A percentile compares a stretch with the other conserved stretches of the same genome.
These are phyloP conservation scores for Ceraclea dissimilis DNA, from an alignment of 2,888 invertebrate genomes.

Conservation along the genomic window DNA sequence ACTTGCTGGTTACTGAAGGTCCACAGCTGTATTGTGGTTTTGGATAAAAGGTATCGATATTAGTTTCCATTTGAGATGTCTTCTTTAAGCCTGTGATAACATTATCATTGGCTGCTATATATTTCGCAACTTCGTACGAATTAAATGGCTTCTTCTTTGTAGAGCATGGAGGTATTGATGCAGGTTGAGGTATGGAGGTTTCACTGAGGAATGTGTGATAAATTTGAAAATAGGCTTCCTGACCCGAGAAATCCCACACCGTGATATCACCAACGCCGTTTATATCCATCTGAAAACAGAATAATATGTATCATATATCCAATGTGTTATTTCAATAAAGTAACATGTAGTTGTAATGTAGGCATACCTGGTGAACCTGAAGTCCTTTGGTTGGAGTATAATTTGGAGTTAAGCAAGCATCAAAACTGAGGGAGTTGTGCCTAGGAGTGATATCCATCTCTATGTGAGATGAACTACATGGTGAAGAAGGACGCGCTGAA, in stretches of 20 bases:
- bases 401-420: conserved; percentile 38
- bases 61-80: conserved; percentile 18
- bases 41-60: conserved; percentile 11
- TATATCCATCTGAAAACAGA: conserved; percentile 38
- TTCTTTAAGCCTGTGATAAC: conserved; percentile 24
- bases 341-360: not conserved
- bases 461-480: conserved; percentile 41
- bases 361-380: conserved; percentile 53
- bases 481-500: conserved; percentile 43
- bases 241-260: conserved; percentile 71
- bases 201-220: conserved; percentile 66
- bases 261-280: conserved; percentile 55
- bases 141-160: conserved; percentile 18
- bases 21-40: conserved; percentile 11
- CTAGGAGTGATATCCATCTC: conserved; percentile 54
- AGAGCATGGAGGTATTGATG: conserved; percentile 17
- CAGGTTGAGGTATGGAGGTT: conserved; percentile 24
- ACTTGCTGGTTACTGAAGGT: conserved; percentile 26
- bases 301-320: not conserved
- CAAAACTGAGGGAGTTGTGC: conserved; percentile 52
- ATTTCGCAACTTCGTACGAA: conserved; percentile 24
- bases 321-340: not conserved
- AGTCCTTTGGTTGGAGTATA: conserved; percentile 57
- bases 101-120: conserved; percentile 25
- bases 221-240: conserved; percentile 59